These are phyloP conservation scores for Dynastes grantii DNA, from an alignment of 2,888 invertebrate genomes.

Conservation along the genomic window DNA sequence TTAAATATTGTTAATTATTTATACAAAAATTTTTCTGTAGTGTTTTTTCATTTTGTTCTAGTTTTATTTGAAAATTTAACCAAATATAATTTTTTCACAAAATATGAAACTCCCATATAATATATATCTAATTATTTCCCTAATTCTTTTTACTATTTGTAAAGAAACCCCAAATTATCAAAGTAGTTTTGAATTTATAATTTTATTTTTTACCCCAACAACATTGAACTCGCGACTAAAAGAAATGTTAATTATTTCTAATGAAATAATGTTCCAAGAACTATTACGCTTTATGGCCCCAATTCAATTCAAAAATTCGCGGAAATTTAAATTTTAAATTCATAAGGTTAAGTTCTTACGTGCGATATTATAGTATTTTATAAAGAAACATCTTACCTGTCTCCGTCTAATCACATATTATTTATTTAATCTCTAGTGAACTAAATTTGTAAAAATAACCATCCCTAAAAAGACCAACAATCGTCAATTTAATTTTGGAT, in stretches of 20 bases:
- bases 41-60: too few species aligned
- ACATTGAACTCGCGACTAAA: neutral
- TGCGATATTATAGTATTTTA: neutral
- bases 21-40: too few species aligned
- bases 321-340: too few species aligned
- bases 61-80: too few species aligned
- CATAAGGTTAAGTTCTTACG: neutral
- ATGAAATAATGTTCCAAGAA: constrained; percentile 10
- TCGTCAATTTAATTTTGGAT: too few species aligned
- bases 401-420: constrained; percentile 21
- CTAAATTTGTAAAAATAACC: constrained; percentile 25
- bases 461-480: constrained; percentile 18
- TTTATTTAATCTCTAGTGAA: constrained; percentile 38
- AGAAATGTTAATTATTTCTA: constrained; percentile 25
- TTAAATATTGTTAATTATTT: too few species aligned
- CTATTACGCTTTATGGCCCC: neutral
- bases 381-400: constrained; percentile 26
- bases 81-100: too few species aligned
- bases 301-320: constrained; percentile 6
- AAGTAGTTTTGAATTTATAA: neutral
- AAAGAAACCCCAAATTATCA: too few species aligned
- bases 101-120: too few species aligned
- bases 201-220: neutral
- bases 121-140: too few species aligned
- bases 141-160: too few species aligned